Evolutionary conservation across 2,113 vertebrate species (phyloP).

Genomic region (Phocoena phocoena): DNA sequence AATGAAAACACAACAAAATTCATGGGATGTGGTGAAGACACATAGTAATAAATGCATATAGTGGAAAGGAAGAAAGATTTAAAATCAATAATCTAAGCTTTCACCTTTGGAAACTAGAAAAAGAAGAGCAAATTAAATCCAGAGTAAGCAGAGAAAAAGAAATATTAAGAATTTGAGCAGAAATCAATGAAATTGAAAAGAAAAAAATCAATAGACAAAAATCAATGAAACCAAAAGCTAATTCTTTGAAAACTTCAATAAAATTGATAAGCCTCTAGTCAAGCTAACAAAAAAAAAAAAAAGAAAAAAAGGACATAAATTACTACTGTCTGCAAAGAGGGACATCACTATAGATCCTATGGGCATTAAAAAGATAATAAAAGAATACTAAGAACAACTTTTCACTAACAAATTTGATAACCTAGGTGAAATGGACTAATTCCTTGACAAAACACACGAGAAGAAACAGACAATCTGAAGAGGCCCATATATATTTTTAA

Average conservation of each 20-base stretch:
- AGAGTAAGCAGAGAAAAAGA: background rate
- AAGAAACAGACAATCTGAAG: too few relatives aligned
- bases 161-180: background rate
- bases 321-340: background rate
- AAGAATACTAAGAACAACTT: background rate
- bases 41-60: background rate
- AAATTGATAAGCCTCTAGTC: background rate
- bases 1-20: background rate
- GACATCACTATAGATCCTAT: background rate
- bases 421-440: background rate
- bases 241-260: background rate
- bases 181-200: background rate
- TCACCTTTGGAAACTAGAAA: background rate
- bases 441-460: background rate
- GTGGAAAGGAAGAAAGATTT: background rate
- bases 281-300: background rate
- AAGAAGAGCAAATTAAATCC: background rate
- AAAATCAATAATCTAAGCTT: background rate
- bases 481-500: too few relatives aligned
- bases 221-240: background rate
- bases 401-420: background rate
- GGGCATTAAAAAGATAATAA: background rate
- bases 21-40: background rate
- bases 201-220: background rate
- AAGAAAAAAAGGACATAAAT: background rate